Evolutionary conservation across 2,797 vertebrate species (phyloP).

Genomic region (Molossus alvarezi): DNA sequence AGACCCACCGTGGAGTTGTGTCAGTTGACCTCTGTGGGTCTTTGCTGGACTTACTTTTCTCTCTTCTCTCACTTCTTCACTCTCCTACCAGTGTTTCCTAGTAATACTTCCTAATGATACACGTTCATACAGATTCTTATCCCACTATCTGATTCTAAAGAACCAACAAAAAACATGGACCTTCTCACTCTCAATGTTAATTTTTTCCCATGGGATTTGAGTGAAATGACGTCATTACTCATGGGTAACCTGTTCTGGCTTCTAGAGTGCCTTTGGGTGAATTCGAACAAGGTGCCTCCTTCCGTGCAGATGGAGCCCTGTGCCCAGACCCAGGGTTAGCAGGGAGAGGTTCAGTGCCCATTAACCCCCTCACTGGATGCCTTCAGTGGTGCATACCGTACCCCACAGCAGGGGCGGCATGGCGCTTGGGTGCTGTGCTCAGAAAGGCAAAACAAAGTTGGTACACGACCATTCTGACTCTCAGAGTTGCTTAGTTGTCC

Average conservation of each 20-base stretch:
- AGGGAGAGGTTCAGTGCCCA: neutral
- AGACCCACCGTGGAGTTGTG: neutral
- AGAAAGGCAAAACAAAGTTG: conserved; percentile 19
- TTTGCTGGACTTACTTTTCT: neutral
- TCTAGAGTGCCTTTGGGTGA: neutral
- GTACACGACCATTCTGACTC: neutral
- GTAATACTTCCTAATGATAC: neutral
- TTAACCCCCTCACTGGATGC: neutral
- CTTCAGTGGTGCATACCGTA: neutral
- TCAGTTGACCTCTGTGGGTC: neutral
- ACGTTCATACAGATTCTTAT: neutral
- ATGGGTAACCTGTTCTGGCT: neutral
- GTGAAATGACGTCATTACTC: neutral
- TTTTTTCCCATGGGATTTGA: neutral
- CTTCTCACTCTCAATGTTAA: neutral
- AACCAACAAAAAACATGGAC: neutral
- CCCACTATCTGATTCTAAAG: neutral
- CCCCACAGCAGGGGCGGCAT: neutral
- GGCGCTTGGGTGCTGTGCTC: neutral
- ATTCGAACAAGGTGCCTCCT: neutral
- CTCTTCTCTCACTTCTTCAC: neutral
- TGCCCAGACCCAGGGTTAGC: neutral
- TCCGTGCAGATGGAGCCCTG: neutral
- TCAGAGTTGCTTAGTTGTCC: neutral
- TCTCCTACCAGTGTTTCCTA: neutral